Conservation (phyloP, 2,888 invertebrate genomes). For the Orthosia cruda region DNA sequence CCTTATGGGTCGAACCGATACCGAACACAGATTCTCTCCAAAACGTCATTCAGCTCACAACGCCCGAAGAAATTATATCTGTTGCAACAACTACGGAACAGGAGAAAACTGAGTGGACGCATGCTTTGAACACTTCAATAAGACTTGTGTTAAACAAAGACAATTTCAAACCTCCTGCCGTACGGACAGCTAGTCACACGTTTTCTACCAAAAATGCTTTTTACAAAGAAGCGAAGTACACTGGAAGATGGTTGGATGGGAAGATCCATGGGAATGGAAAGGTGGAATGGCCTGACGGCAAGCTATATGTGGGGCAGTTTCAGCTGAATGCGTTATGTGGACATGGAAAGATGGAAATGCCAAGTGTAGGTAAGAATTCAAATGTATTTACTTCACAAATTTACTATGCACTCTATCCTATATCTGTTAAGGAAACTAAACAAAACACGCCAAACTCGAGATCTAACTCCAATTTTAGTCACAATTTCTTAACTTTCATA, state of each 20-base stretch:
- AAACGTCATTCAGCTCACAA: slow-evolving; percentile 93
- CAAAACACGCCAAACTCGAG: background rate
- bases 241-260: slow-evolving; percentile 96
- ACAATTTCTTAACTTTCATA: background rate
- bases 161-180: slow-evolving; percentile 93
- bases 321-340: slow-evolving; percentile 94
- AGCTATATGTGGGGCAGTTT: slow-evolving; percentile 96
- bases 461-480: too few relatives aligned
- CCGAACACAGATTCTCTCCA: slow-evolving; percentile 93
- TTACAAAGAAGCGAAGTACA: slow-evolving; percentile 95
- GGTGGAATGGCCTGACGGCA: slow-evolving; percentile 96
- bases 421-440: background rate
- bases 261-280: slow-evolving; percentile 96
- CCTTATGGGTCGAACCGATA: slow-evolving; percentile 95
- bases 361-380: slow-evolving; percentile 89
- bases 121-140: slow-evolving; percentile 94
- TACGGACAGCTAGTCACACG: slow-evolving; percentile 94
- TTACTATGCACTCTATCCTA: background rate
- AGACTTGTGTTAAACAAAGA: slow-evolving; percentile 93
- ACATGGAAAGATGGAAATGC: slow-evolving; percentile 93
- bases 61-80: slow-evolving; percentile 95
- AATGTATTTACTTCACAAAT: slow-evolving; percentile 9
- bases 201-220: slow-evolving; percentile 93
- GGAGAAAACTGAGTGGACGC: slow-evolving; percentile 96
- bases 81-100: slow-evolving; percentile 93